Evolutionary conservation across 2,797 vertebrate genomes (phyloP).

Genomic region (Phylloscopus collybita): DNA sequence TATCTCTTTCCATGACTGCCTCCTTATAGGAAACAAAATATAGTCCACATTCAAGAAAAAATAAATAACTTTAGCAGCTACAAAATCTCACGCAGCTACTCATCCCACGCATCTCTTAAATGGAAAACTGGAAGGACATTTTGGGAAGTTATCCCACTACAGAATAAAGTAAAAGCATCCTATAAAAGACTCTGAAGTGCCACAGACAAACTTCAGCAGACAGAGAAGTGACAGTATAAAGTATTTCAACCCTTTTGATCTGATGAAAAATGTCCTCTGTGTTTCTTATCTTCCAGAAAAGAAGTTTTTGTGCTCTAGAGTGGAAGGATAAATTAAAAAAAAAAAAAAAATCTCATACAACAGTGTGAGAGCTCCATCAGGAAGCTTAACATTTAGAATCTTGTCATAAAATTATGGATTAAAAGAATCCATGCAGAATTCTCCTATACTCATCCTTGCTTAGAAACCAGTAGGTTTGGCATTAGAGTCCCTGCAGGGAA

Average conservation of each 20-base stretch:
- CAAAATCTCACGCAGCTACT: background rate
- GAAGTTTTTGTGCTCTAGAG: background rate
- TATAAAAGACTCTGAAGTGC: background rate
- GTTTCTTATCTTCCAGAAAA: background rate
- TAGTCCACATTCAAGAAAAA: slow-evolving; percentile 22
- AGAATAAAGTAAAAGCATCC: background rate
- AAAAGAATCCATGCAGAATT: background rate
- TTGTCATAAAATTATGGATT: background rate
- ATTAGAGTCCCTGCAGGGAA: background rate
- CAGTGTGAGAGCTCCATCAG: background rate
- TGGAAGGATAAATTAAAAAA: background rate
- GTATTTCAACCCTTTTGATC: background rate
- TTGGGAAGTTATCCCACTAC: background rate
- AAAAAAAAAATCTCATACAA: background rate
- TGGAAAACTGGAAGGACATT: slow-evolving; percentile 12
- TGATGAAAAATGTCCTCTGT: background rate
- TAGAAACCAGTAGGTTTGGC: background rate
- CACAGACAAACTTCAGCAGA: background rate
- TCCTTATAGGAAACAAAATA: background rate
- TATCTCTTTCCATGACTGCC: background rate
- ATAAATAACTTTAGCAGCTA: slow-evolving; percentile 16
- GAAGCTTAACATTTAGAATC: background rate
- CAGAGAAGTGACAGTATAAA: background rate
- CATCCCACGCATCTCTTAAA: background rate
- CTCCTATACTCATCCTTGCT: background rate